A percentile compares a stretch with the other conserved stretches of the same genome.
Conservation (phyloP, 2,113 vertebrate genomes). For the Cricetomys ansorgei region DNA sequence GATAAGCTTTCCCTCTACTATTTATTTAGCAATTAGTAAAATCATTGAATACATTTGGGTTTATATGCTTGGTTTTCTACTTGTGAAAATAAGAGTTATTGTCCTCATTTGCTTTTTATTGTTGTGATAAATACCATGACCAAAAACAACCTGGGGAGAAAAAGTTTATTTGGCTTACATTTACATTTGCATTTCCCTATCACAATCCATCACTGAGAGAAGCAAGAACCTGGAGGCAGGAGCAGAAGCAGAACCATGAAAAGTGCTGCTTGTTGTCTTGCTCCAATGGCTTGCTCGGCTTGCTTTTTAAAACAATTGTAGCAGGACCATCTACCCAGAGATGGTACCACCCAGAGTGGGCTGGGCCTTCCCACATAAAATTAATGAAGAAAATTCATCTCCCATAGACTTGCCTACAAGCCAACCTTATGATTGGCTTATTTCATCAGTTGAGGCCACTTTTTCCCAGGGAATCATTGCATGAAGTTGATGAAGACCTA, state of each 20-base stretch:
- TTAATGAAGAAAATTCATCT: background rate
- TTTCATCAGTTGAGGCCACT: background rate
- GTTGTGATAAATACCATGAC: background rate
- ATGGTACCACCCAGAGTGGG: background rate
- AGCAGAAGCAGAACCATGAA: background rate
- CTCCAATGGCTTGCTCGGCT: background rate
- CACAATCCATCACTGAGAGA: background rate
- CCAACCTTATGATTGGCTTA: background rate
- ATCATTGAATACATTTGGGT: background rate
- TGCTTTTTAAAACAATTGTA: background rate
- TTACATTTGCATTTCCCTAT: background rate
- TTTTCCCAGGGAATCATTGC: background rate
- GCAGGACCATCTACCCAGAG: background rate
- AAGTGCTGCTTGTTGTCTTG: background rate
- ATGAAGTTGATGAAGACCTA: background rate
- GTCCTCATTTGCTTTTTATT: background rate
- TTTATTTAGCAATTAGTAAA: slow-evolving; percentile 23
- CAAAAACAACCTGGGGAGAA: background rate
- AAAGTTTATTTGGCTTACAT: background rate
- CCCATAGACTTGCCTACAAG: background rate
- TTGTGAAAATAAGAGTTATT: background rate
- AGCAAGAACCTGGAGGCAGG: background rate
- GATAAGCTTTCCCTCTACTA: background rate
- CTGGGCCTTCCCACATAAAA: background rate
- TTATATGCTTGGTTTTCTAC: background rate